Conservation (phyloP, 2,888 invertebrate species). For the Spialia ferax region DNA sequence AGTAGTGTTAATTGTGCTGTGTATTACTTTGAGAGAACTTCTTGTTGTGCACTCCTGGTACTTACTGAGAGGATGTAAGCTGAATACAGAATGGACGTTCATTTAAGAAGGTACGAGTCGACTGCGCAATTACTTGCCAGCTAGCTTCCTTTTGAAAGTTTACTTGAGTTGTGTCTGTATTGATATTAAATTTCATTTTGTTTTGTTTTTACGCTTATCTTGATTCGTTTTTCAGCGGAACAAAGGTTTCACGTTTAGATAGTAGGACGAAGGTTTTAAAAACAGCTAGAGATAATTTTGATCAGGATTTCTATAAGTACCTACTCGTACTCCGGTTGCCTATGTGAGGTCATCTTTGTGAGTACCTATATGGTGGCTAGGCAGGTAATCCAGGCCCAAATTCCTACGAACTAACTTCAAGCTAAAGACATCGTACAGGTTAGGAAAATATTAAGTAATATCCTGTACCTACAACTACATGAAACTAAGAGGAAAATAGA, state of each 20-base stretch:
- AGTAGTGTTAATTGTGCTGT: conserved; percentile 28
- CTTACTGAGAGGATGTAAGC: conserved; percentile 15
- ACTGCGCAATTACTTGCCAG: neutral
- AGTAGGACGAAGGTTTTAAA: no score
- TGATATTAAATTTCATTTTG: neutral
- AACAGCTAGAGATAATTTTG: no score
- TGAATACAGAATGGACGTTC: conserved; percentile 17
- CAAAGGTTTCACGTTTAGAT: neutral
- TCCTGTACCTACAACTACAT: neutral
- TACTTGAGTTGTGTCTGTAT: neutral
- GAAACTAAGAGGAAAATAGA: no score
- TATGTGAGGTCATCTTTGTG: no score
- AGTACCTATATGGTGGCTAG: no score
- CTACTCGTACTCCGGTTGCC: no score
- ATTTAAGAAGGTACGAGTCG: conserved; percentile 8
- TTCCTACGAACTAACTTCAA: no score
- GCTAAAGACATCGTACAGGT: no score
- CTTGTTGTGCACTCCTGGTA: conserved; percentile 15
- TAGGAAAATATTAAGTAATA: no score
- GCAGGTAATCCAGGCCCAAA: no score
- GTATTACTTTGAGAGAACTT: conserved; percentile 21
- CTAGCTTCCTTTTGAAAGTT: neutral
- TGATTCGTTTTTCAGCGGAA: neutral
- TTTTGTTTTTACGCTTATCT: neutral
- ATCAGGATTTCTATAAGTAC: no score